Percentiles rank a stretch among this genome's conserved stretches.
phyloP scores from a whole-genome alignment of 2,113 vertebrate genomes.

The Thunnus maccoyii region DNA sequence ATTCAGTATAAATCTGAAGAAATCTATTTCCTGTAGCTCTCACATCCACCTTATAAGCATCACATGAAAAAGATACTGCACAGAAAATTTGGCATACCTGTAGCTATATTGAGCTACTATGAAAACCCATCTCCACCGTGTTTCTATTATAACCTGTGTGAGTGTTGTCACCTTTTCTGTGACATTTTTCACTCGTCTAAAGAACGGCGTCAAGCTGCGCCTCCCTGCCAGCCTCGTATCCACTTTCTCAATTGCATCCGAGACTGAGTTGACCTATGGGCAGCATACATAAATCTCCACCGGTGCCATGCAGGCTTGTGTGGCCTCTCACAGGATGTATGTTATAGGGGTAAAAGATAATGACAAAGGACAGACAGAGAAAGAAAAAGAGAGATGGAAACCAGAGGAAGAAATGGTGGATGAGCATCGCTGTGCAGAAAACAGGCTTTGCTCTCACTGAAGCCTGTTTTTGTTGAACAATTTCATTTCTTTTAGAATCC shows the following conservation, averaged over 20 bases:
- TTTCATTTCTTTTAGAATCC: slow-evolving; percentile 61
- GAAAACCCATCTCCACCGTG: slow-evolving; percentile 34
- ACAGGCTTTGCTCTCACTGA: slow-evolving; percentile 16
- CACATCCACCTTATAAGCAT: slow-evolving; percentile 20
- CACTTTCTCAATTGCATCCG: slow-evolving; percentile 63
- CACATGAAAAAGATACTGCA: slow-evolving; percentile 20
- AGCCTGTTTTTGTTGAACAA: slow-evolving; percentile 47
- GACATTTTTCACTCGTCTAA: slow-evolving; percentile 64
- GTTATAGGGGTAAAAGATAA: slow-evolving; percentile 38
- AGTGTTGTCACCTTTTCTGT: slow-evolving; percentile 56
- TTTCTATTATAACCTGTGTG: slow-evolving; percentile 40
- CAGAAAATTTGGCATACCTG: slow-evolving; percentile 27
- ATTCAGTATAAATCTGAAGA: slow-evolving; percentile 19
- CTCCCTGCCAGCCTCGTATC: slow-evolving; percentile 36
- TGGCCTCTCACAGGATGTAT: slow-evolving; percentile 17
- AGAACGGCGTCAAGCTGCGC: slow-evolving; percentile 51
- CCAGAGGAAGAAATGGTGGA: background rate
- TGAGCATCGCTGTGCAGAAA: slow-evolving; percentile 30
- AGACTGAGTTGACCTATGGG: slow-evolving; percentile 62
- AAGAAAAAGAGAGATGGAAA: slow-evolving; percentile 8
- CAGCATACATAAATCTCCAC: slow-evolving; percentile 59
- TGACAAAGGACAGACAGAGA: slow-evolving; percentile 17
- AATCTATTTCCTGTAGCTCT: slow-evolving; percentile 36
- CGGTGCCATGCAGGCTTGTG: slow-evolving; percentile 27
- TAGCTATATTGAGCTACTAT: slow-evolving; percentile 32